Percentiles rank a stretch among this genome's conserved stretches.
These are phyloP conservation scores for Aegypius monachus DNA, from an alignment of 2,113 vertebrate genomes.

Conservation along the genomic window DNA sequence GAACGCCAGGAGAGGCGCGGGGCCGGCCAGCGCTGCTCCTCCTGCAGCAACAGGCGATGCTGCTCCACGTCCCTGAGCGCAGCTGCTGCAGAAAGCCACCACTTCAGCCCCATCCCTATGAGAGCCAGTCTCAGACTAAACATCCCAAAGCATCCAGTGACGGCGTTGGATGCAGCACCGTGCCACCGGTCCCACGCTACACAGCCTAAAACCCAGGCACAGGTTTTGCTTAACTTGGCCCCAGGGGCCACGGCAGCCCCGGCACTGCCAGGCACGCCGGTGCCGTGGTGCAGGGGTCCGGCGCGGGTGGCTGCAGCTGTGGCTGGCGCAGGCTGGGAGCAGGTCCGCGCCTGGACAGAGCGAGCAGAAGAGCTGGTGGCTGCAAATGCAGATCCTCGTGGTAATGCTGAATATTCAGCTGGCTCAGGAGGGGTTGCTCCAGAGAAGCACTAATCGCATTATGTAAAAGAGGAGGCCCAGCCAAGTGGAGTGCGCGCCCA, in stretches of 20 bases:
- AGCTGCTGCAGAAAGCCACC: background rate
- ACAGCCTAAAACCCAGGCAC: background rate
- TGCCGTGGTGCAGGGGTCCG: background rate
- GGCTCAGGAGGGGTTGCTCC: background rate
- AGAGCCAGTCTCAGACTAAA: background rate
- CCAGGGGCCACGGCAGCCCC: background rate
- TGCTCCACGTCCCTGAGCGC: rapidly evolving
- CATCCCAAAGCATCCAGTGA: background rate
- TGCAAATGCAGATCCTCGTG: background rate
- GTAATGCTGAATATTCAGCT: background rate
- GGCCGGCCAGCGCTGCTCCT: background rate
- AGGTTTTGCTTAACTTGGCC: background rate
- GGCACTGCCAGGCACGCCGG: rapidly evolving
- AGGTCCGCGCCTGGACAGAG: background rate
- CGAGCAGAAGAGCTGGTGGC: background rate
- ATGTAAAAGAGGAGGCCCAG: background rate
- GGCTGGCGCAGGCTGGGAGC: background rate
- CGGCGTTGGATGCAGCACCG: background rate
- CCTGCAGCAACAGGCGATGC: background rate
- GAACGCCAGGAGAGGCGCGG: rapidly evolving
- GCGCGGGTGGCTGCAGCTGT: background rate
- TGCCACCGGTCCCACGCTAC: background rate
- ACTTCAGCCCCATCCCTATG: background rate
- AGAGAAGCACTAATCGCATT: background rate
- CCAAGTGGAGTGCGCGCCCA: rapidly evolving